Evolutionary conservation across 2,888 invertebrate species (phyloP).

Genomic region (Aporophyla nigra): DNA sequence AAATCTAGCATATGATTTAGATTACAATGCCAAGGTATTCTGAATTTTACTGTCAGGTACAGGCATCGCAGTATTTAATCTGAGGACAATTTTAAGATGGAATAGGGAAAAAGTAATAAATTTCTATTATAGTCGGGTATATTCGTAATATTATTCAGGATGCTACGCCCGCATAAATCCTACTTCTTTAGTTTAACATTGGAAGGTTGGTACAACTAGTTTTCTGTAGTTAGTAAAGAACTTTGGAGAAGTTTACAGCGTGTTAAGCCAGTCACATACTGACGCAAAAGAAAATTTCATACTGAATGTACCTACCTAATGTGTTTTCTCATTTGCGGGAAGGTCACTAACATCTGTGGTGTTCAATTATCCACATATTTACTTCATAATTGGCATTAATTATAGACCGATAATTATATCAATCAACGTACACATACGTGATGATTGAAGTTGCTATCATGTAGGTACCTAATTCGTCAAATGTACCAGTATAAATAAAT

Average conservation of each 20-base stretch:
- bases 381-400: conserved; percentile 4
- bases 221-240: conserved; percentile 23
- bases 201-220: conserved; percentile 37
- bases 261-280: conserved; percentile 30
- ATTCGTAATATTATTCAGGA: conserved; percentile 57
- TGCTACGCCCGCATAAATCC: conserved; percentile 53
- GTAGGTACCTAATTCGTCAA: not conserved
- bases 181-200: conserved; percentile 49
- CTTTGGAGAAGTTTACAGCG: conserved; percentile 15
- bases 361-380: conserved; percentile 1
- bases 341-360: not conserved
- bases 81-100: conserved; percentile 33
- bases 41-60: conserved; percentile 28
- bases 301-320: not conserved
- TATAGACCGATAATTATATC: not conserved
- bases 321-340: conserved; percentile 1
- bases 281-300: not conserved
- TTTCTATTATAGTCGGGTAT: conserved; percentile 51
- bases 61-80: conserved; percentile 38
- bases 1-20: conserved; percentile 4
- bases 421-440: not conserved
- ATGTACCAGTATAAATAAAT: not conserved
- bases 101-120: conserved; percentile 42
- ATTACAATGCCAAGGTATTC: conserved; percentile 12
- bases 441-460: not conserved